Base-by-base conservation (phyloP, 2,797 vertebrate species). In the Peromyscus attwateri region DNA sequence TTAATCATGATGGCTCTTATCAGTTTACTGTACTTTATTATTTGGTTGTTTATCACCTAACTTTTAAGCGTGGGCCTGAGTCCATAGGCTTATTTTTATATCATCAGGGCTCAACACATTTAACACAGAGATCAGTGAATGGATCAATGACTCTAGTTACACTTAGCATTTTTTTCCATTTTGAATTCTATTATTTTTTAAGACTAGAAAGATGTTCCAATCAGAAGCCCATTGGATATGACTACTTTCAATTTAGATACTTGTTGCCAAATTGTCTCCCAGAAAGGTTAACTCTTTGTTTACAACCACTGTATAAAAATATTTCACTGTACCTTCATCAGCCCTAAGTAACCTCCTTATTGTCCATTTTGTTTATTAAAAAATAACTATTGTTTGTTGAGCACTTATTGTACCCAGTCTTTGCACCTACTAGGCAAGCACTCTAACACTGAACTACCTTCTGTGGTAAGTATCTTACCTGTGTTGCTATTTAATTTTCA, bases 151-250 rank as follows among this genome's bases (percentile, higher is more conserved):
- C 57, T 81, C 79, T 80, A 37, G 79, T 95, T 75, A n/a, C 81
- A 93, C 76, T 92, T 94, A 92, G 34, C 70, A 80, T 10, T 68
- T 66, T 96, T 96, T 84, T 64, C 29, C n/a, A 76, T 79, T 96
- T 96, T 94, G n/a, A 96, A 79, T 95, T 94, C 13, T 88, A 92
- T 79, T 96, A 92, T 79, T 96, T 55, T 97, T 92, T 91, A 96
- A 91, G 55, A 49, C 64, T 91, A 81, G 37, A 80, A 92, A 87
- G 76, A 49, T 46, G 80, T 87, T 64, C 68, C 71, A 96, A 75
- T 57, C 71, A 96, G 83, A 95, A 97, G 66, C 57, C 81, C 62
- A 57, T 79, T 95, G 40, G 82, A 75, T 95, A 83, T 96, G 70
- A 95, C 80, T 46, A 52, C 31, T 79, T 96, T 94, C 76, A 89